Conservation (phyloP, 2,113 vertebrate genomes). For the Neomonachus schauinslandi region DNA sequence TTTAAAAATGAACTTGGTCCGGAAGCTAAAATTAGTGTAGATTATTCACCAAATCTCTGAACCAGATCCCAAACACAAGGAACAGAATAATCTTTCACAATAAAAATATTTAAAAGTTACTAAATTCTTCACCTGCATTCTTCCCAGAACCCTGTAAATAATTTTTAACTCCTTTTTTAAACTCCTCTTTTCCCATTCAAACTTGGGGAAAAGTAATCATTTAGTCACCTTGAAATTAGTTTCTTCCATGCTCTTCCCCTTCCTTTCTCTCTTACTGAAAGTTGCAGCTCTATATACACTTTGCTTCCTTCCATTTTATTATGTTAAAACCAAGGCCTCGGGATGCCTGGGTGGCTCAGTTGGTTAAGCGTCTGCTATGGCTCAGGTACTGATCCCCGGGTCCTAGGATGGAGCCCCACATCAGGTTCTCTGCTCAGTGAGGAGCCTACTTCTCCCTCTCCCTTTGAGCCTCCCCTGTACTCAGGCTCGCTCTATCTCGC, state of each 20-base stretch:
- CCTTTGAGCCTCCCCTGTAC: background rate
- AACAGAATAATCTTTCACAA: background rate
- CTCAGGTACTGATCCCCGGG: background rate
- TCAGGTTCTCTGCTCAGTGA: background rate
- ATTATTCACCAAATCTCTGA: slow-evolving; percentile 47
- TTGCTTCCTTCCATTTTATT: slow-evolving; percentile 34
- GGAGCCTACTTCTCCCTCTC: background rate
- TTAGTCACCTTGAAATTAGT: background rate
- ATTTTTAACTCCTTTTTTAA: slow-evolving; percentile 45
- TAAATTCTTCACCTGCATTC: slow-evolving; percentile 38
- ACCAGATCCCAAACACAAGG: slow-evolving; percentile 27
- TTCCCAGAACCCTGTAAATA: background rate
- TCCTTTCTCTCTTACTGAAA: slow-evolving; percentile 23
- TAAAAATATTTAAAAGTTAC: slow-evolving; percentile 51
- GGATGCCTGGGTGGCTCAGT: background rate
- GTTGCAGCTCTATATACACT: background rate
- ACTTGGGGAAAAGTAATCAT: slow-evolving; percentile 16
- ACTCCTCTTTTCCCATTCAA: slow-evolving; percentile 18
- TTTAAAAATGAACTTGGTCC: slow-evolving; percentile 43
- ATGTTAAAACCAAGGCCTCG: background rate
- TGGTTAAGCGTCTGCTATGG: background rate
- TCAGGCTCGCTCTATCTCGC: background rate
- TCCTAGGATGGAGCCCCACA: background rate
- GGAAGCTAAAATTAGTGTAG: background rate
- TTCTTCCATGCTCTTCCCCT: background rate